phyloP scores from a whole-genome alignment of 2,888 invertebrate genomes.

The Andrena haemorrhoa region DNA sequence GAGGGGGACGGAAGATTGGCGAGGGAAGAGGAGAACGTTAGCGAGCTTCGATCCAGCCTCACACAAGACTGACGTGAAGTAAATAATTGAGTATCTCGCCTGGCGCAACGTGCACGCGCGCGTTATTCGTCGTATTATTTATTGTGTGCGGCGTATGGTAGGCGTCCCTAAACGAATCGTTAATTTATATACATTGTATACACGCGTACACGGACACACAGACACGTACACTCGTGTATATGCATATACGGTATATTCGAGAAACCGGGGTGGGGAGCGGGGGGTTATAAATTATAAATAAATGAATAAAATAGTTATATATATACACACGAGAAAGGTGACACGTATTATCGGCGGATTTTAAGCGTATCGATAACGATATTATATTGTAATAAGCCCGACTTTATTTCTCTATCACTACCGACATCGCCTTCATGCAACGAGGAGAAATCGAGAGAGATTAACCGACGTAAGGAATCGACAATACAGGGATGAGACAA shows the following conservation, averaged over 20 bases:
- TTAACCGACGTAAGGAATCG: constrained; percentile 80
- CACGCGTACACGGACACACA: constrained; percentile 9
- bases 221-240: constrained; percentile 31
- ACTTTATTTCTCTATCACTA: constrained; percentile 83
- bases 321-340: constrained; percentile 56
- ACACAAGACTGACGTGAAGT: constrained; percentile 74
- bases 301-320: constrained; percentile 29
- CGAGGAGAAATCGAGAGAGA: constrained; percentile 76
- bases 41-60: constrained; percentile 73
- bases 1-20: constrained; percentile 8
- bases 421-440: constrained; percentile 84
- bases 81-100: constrained; percentile 69
- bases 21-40: constrained; percentile 43
- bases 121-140: constrained; percentile 74
- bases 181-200: constrained; percentile 67
- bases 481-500: constrained; percentile 85
- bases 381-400: constrained; percentile 65
- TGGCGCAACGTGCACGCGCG: constrained; percentile 43
- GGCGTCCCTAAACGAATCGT: constrained; percentile 68
- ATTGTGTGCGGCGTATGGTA: constrained; percentile 62
- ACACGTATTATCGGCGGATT: constrained; percentile 66
- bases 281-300: constrained; percentile 44
- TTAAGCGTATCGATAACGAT: constrained; percentile 62
- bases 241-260: constrained; percentile 48
- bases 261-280: background rate